Evolutionary conservation across 1,140 invertebrate species (phyloP), one percentile per base, ranked within the genome.

Genomic region (Cyclina sinensis): DNA sequence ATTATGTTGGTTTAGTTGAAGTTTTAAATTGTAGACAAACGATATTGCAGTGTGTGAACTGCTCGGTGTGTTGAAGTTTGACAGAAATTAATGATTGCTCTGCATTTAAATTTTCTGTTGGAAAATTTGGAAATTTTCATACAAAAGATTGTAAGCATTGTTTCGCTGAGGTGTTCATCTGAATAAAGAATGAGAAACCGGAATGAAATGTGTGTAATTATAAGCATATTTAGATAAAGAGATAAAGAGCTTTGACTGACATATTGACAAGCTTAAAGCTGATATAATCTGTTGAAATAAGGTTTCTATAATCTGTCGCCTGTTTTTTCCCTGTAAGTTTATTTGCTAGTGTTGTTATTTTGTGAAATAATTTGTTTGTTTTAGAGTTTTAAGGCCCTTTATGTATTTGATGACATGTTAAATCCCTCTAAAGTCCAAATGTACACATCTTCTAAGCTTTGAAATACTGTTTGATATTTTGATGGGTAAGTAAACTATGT

Each of bases 311-410:
- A 48, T 78, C 43, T 35, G 32, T 78, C 27, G 74, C 39, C 74
- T 37, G 2, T 54, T 54, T 78, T 18, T 48, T 48, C 54, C 37
- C 3, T 27, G 70, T 74, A 46, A 18, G 30, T 46, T 35, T 54
- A 30, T 78, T 46, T 54, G 2, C 37, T 18, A 30, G 21, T 18
- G 27, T 78, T 78, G 14, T 78, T 78, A 46, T 78, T n/a, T 78
- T 78, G 74, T 78, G 27, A 78, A 51, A 48, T 78, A 78, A 78
- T 78, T 78, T 78, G 46, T 78, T 78, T 78, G 74, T 78, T 78
- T 78, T 57, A 78, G 43, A 51, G 70, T 78, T 78, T 70, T 78
- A 78, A 32, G 74, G 48, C 54, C 27, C 46, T 51, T 78, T 78
- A 18, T 78, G 27, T 78, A 43, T 78, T 78, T 51, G 74, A 78